Base-by-base conservation (phyloP, 2,113 vertebrate species). In the Procavia capensis region DNA sequence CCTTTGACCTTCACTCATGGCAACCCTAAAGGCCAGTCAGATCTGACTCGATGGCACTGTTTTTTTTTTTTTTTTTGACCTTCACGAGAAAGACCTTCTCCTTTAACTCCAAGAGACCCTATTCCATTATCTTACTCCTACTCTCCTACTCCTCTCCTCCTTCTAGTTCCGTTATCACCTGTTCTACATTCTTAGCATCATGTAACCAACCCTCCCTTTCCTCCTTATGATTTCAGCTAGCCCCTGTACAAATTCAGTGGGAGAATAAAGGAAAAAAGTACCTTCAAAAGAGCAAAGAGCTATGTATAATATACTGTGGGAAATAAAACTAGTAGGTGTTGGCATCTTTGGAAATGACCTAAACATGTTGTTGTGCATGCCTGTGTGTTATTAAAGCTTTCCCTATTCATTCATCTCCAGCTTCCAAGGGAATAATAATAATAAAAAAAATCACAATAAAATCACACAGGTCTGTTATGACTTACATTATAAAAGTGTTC, bases 401-500 rank as follows among this genome's bases (percentile, higher is more conserved):
- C 29, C 2, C 13, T 88, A 78, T 34, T 79, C 25, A 78, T 34
- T 79, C 25, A 93, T 88, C 34, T 85, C 10, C 2, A 96, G n/a
- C 24, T 36, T 83, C 31, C 1, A 78, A 83, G 78, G 11, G 22
- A 89, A 93, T 72, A 84, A 84, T 50, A 50, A 50, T 13, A 72
- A 72, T 20, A 91, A 95, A 91, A 95, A 72, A 10, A 95, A 91
- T 25, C 10, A 88, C 14, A 88, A 68, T 59, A 95, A 79, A 31
- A 86, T 63, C 8, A 22, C 31, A 82, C 22, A 93, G 17, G 22
- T 79, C 68, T 45, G 24, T 3, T 59, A 43, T 94, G 34, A 91
- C 90, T 74, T 68, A 63, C 85, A 78, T 14, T 80, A 86, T 76
- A 79, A 94, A 88, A 89, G 6, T 91, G 41, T 59, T 82, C 2